phyloP scores from a whole-genome alignment of 1,140 invertebrate species.

The Cepaea nemoralis region DNA sequence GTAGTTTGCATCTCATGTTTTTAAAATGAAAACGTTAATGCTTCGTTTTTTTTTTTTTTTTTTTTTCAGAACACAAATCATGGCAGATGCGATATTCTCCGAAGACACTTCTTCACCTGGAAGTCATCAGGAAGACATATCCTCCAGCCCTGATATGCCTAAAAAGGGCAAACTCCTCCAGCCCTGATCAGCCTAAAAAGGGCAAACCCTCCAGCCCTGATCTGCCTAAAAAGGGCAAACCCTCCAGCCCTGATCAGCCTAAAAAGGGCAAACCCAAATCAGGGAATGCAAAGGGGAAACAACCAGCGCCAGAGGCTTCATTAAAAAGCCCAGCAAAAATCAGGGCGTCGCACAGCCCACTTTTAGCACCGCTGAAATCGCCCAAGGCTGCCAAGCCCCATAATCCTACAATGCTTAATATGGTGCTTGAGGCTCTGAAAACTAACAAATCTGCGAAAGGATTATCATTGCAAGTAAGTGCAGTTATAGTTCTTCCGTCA shows the following conservation, averaged over 20 bases:
- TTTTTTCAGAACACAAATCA: too few relatives aligned
- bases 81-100: too few relatives aligned
- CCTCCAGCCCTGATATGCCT: too few relatives aligned
- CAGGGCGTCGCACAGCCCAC: background rate
- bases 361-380: background rate
- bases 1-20: too few relatives aligned
- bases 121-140: too few relatives aligned
- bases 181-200: too few relatives aligned
- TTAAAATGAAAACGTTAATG: too few relatives aligned
- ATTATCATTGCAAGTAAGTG: background rate
- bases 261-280: background rate
- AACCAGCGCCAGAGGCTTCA: background rate
- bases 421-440: constrained; percentile 5
- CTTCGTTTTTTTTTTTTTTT: too few relatives aligned
- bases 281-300: background rate
- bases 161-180: too few relatives aligned
- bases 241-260: background rate
- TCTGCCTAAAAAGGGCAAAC: background rate
- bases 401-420: background rate
- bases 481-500: too few relatives aligned
- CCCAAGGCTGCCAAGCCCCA: background rate
- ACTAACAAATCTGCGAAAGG: background rate
- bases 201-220: too few relatives aligned
- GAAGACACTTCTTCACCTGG: too few relatives aligned
- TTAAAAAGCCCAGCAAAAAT: background rate